Base-by-base conservation (phyloP, 2,113 vertebrate species). In the Corapipo altera region DNA sequence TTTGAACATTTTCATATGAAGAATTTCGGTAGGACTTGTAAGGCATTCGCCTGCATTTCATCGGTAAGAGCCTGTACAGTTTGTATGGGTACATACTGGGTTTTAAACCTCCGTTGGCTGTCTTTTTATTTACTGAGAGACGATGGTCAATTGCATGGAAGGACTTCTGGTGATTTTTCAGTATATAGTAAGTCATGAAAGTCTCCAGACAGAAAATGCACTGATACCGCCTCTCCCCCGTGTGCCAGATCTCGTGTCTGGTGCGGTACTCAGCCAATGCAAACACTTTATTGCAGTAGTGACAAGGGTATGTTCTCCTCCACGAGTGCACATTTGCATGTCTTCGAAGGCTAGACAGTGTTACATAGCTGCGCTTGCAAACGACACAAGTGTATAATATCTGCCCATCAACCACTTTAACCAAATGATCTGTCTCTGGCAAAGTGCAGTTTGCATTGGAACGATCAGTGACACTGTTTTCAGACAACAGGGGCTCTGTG, bases 281-380 rank as follows among this genome's bases (percentile, higher is more conserved):
- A n/a, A 99, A 99, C 3, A 99, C 99, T 95, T 99, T 99, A 97
- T 98, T 99, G 97, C 99, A 99, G 88, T 99, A 99, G 96, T 99
- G 99, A 79, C 99, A 99, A 4, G 99, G 99, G 55, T 99, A 99
- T 0, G 99, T 99, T 97, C 99, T 99, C 75, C 99, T 98, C 99
- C 99, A 99, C 1, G 99, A 99, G 94, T 99, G 99, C 59, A 99
- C 99, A 15, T 99, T 99, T 71, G 99, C 99, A 16, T 99, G 99
- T 70, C 99, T 97, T 78, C 99, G 99, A 89, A 99, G 98, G 96
- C 99, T 99, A 49, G 99, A 99, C 55, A 99, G 44, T 2, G 99
- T 99, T 72, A 99, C 98, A 4, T 99, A 99, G 55, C 99, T 99
- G 27, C 99, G 98, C 93, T 99, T 99, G 95, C 99, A 99, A 67